phyloP scores from a whole-genome alignment of 2,113 vertebrate species.

The Malurus elegans region DNA sequence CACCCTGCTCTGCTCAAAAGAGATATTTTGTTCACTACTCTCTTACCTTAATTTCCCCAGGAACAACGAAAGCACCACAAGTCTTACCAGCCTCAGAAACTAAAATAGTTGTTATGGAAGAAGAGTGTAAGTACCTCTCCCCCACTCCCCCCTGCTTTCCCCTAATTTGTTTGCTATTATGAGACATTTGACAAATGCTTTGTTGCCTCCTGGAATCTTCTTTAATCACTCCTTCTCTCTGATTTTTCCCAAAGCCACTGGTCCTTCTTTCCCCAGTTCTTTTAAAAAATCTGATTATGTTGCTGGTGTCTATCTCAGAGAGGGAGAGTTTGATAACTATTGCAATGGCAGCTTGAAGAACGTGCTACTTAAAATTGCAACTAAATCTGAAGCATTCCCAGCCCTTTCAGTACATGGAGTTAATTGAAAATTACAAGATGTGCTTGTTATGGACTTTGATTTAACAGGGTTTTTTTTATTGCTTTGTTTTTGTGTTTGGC shows the following conservation, averaged over 20 bases:
- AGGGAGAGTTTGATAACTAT: background rate
- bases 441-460: background rate
- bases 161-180: constrained; percentile 5
- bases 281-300: background rate
- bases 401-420: background rate
- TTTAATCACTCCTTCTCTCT: background rate
- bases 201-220: constrained; percentile 9
- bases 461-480: background rate
- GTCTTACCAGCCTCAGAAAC: constrained; percentile 71
- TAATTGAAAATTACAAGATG: background rate
- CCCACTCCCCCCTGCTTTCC: background rate
- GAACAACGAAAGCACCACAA: constrained; percentile 69
- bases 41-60: constrained; percentile 72
- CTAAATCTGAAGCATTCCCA: background rate
- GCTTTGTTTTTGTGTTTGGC: background rate
- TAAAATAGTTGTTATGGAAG: constrained; percentile 74
- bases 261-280: constrained; percentile 1
- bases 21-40: constrained; percentile 60
- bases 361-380: background rate
- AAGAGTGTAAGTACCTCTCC: constrained; percentile 67
- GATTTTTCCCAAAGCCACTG: background rate
- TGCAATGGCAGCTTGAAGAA: background rate
- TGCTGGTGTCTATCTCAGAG: background rate
- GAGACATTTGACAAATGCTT: constrained; percentile 16
- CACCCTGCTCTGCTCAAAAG: background rate